These are phyloP conservation scores for Malurus elegans DNA, from an alignment of 2,113 vertebrate species.

Conservation along the genomic window DNA sequence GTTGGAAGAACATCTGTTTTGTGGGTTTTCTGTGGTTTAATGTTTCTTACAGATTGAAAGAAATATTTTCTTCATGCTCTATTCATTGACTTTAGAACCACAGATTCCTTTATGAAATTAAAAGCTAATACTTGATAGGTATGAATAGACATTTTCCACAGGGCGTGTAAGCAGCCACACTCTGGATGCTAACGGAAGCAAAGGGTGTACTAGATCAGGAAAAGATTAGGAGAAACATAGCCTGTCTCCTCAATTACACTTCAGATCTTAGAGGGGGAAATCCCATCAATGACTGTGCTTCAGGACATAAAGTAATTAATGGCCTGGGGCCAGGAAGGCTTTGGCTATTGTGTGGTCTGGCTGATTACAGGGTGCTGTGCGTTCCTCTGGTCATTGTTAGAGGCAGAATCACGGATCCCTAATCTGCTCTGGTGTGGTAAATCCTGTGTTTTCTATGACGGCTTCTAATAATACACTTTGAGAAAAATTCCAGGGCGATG, in stretches of 20 bases:
- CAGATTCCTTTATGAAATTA: not conserved
- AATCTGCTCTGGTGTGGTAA: not conserved
- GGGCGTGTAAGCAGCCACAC: not conserved
- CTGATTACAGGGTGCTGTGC: not conserved
- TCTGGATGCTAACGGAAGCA: not conserved
- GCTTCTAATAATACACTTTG: conserved; percentile 27
- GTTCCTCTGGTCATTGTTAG: not conserved
- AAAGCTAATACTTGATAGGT: not conserved
- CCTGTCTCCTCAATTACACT: not conserved
- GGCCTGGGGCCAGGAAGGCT: not conserved
- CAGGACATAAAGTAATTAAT: not conserved
- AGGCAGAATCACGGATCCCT: not conserved
- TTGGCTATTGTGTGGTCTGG: not conserved
- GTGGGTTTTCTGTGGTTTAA: not conserved
- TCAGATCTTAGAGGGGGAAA: not conserved
- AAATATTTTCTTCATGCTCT: not conserved
- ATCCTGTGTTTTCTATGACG: not conserved
- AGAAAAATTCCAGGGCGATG: conserved; percentile 25
- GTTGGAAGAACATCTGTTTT: not conserved
- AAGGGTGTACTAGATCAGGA: not conserved
- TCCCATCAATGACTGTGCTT: not conserved
- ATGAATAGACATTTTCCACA: not conserved
- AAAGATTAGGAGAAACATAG: not conserved
- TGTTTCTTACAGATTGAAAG: not conserved
- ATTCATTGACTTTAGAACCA: not conserved